phyloP scores from a whole-genome alignment of 2,113 vertebrate genomes.

The Thalassarche chlororhynchos region DNA sequence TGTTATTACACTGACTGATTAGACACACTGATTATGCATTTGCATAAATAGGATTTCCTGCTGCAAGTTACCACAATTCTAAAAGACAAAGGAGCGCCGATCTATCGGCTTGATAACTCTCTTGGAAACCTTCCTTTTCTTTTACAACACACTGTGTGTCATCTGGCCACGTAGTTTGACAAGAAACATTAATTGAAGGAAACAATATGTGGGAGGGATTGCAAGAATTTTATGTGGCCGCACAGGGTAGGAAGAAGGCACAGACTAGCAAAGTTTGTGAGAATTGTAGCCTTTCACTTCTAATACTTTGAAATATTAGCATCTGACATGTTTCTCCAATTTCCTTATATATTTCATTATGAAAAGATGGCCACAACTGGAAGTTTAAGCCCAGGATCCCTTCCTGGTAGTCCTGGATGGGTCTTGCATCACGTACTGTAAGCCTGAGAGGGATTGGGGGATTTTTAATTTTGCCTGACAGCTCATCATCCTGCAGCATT shows the following conservation, averaged over 20 bases:
- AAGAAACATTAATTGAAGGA: background rate
- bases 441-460: background rate
- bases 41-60: background rate
- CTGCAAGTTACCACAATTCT: background rate
- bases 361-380: background rate
- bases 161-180: background rate
- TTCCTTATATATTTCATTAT: background rate
- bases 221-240: background rate
- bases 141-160: background rate
- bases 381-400: background rate
- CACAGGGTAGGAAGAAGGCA: background rate
- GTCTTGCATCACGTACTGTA: background rate
- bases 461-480: background rate
- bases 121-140: background rate
- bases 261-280: background rate
- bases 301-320: background rate
- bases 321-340: background rate
- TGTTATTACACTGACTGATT: background rate
- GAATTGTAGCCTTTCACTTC: background rate
- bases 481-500: background rate
- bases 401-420: background rate
- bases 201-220: background rate
- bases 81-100: rapidly evolving
- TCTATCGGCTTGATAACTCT: background rate
- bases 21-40: background rate